Evolutionary conservation across 2,888 invertebrate species (phyloP).

Genomic region (Andrena flavipes): DNA sequence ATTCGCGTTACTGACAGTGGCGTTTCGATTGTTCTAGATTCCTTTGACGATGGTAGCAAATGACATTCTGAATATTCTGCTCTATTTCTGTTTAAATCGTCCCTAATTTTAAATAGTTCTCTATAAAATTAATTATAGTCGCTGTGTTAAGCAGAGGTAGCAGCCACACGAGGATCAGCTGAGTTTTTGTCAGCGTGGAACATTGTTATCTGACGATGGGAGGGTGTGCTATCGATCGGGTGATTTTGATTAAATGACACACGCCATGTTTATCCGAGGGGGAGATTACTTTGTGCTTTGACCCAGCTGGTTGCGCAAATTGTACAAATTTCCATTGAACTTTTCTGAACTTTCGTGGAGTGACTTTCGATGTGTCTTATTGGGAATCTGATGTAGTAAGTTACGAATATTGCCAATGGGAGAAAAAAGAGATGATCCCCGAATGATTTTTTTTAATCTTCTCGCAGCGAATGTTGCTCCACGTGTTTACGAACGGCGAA

Average conservation of each 20-base stretch:
- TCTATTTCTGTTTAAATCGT: too few relatives aligned
- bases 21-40: not conserved
- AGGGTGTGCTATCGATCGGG: not conserved
- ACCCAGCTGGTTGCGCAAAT: not conserved
- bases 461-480: constrained; percentile 29
- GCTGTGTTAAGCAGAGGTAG: too few relatives aligned
- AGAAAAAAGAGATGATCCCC: not conserved
- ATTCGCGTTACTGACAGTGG: constrained; percentile 14
- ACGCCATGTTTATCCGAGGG: not conserved
- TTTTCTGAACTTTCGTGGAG: too few relatives aligned
- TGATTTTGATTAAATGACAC: not conserved
- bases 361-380: too few relatives aligned
- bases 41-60: not conserved
- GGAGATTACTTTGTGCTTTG: constrained; percentile 16
- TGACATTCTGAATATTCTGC: too few relatives aligned
- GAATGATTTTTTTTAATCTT: not conserved
- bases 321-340: not conserved
- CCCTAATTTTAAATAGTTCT: too few relatives aligned
- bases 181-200: not conserved
- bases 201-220: not conserved
- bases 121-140: too few relatives aligned
- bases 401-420: too few relatives aligned
- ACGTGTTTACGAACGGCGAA: constrained; percentile 48
- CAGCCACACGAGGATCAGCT: not conserved
- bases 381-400: too few relatives aligned